Base-by-base conservation (phyloP, 2,797 vertebrate genomes). In the Myripristis murdjan region DNA sequence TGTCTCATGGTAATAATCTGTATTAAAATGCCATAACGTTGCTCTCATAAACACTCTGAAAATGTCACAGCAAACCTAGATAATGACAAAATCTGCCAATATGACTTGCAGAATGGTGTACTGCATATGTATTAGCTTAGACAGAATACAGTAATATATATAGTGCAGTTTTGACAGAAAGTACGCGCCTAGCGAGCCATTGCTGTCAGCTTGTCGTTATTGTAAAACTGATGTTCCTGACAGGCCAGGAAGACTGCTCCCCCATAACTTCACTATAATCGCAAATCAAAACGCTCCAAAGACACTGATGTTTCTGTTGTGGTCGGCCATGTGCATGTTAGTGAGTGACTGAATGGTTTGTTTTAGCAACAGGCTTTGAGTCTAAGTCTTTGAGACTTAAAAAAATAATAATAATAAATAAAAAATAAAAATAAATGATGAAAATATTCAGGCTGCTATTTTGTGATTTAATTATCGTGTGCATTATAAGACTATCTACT, bases 401-500 rank as follows among this genome's bases (percentile, higher is more conserved):
- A n/a, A n/a, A n/a, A n/a, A n/a, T n/a, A n/a, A n/a, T n/a, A n/a
- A n/a, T n/a, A n/a, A n/a, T n/a, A n/a, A n/a, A n/a, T n/a, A n/a
- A n/a, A n/a, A n/a, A n/a, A n/a, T n/a, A n/a, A n/a, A n/a, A n/a
- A n/a, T n/a, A n/a, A n/a, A n/a, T n/a, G n/a, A n/a, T n/a, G n/a
- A n/a, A n/a, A n/a, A n/a, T n/a, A n/a, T n/a, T n/a, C n/a, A n/a
- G n/a, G n/a, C n/a, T n/a, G n/a, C n/a, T n/a, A n/a, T n/a, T n/a
- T n/a, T n/a, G 26, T 44, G 46, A 35, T 74, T 75, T 79, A 49
- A 63, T 73, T 60, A 66, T 61, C 64, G 68, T 70, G 68, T 26
- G 61, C 70, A 84, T 63, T 68, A 70, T 49, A 75, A 49, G 64
- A 81, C 65, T 80, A 91, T 88, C 15, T 81, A 81, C 77, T 86